These are phyloP conservation scores for Pammene fasciana DNA, from an alignment of 2,888 invertebrate species.

Conservation along the genomic window DNA sequence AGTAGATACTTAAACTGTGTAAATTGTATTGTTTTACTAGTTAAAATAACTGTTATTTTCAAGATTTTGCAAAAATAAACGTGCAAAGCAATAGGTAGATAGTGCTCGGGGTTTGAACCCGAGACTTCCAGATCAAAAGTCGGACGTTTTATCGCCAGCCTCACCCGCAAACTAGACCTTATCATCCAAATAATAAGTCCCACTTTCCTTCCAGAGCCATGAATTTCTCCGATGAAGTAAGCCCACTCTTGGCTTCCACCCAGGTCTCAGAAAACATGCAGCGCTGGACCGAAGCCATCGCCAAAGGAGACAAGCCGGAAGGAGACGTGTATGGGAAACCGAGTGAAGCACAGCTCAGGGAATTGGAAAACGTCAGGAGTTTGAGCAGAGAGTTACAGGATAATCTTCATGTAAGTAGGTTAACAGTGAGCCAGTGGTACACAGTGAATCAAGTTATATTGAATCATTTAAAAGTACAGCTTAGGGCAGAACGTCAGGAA, in stretches of 20 bases:
- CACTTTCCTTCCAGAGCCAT: slow-evolving; percentile 54
- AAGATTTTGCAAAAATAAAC: no score
- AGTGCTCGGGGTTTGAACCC: no score
- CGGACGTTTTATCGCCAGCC: no score
- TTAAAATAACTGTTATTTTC: no score
- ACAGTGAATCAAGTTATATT: neutral
- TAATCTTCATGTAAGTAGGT: slow-evolving; percentile 63
- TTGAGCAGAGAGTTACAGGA: slow-evolving; percentile 73
- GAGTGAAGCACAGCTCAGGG: slow-evolving; percentile 62
- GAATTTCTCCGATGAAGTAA: slow-evolving; percentile 57
- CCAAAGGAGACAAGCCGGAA: slow-evolving; percentile 58
- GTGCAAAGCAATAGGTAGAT: no score
- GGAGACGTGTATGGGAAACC: slow-evolving; percentile 74
- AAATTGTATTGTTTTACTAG: no score
- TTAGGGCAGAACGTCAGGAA: no score
- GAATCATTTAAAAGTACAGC: no score
- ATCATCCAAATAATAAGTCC: no score
- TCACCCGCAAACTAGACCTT: no score
- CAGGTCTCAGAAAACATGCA: slow-evolving; percentile 63
- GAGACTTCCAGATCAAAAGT: no score
- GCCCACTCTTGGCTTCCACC: slow-evolving; percentile 54
- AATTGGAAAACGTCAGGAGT: slow-evolving; percentile 71
- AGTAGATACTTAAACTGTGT: no score
- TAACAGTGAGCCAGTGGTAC: neutral
- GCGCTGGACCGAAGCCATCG: slow-evolving; percentile 65